Evolutionary conservation across 2,797 vertebrate species (phyloP).

Genomic region (Heterohyrax brucei): DNA sequence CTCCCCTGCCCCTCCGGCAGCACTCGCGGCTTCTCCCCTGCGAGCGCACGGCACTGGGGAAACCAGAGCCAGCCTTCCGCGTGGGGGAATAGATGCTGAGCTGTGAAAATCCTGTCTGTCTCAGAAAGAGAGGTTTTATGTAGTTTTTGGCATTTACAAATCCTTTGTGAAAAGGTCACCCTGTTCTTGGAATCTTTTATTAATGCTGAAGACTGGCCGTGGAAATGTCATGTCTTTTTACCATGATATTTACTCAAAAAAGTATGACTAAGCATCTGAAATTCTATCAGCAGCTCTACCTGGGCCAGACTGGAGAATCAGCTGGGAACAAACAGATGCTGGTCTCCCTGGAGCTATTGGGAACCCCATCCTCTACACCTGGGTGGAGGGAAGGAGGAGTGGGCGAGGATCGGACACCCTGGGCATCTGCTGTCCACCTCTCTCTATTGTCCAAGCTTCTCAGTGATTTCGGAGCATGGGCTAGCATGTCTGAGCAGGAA

Average conservation of each 20-base stretch:
- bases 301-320: neutral
- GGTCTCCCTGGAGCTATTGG: neutral
- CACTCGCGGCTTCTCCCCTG: neutral
- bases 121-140: slow-evolving; percentile 89
- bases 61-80: slow-evolving; percentile 68
- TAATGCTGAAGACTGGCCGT: slow-evolving; percentile 91
- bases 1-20: rapidly evolving
- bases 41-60: slow-evolving; percentile 1
- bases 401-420: neutral
- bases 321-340: neutral
- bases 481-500: neutral
- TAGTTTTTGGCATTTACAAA: slow-evolving; percentile 95
- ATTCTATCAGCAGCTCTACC: slow-evolving; percentile 65
- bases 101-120: slow-evolving; percentile 85
- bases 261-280: slow-evolving; percentile 84
- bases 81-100: slow-evolving; percentile 83
- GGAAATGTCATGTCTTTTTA: slow-evolving; percentile 94
- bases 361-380: neutral
- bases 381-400: neutral
- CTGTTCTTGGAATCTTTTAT: slow-evolving; percentile 92
- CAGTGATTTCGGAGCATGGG: neutral
- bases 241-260: slow-evolving; percentile 90
- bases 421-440: neutral
- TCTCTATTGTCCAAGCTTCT: neutral
- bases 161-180: slow-evolving; percentile 94